Conservation (phyloP, 92 coral and sea anemone species). For the Bergia puertoricense region DNA sequence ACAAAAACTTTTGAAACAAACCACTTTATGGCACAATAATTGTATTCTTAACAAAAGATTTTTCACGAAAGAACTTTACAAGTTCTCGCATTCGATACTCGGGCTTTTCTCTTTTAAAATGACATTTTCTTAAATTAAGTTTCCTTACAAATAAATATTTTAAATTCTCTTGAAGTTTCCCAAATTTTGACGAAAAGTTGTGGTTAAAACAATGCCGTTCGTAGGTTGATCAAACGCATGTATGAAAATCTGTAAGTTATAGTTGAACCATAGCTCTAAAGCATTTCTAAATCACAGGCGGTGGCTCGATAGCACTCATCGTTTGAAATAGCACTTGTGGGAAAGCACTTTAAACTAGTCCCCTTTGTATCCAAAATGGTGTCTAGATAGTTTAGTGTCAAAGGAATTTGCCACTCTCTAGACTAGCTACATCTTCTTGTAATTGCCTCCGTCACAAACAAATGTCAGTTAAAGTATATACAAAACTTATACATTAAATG, state of each 20-base stretch:
- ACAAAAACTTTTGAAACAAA: constrained; percentile 46
- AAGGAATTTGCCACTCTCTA: constrained; percentile 29
- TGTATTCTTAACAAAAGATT: constrained; percentile 42
- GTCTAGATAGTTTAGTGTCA: constrained; percentile 28
- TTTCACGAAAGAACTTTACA: constrained; percentile 32
- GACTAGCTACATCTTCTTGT: not conserved
- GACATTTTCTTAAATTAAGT: constrained; percentile 28
- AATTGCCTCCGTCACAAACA: not conserved
- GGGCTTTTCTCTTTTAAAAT: constrained; percentile 28
- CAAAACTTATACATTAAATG: constrained; percentile 16
- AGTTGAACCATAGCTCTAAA: not conserved
- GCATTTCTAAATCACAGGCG: not conserved
- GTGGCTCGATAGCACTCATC: not conserved
- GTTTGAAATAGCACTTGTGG: constrained; percentile 11
- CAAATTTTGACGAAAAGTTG: constrained; percentile 22
- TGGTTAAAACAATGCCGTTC: not conserved
- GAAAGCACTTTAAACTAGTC: constrained; percentile 14
- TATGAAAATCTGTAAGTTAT: not conserved
- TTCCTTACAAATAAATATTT: constrained; percentile 43
- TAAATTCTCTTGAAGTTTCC: constrained; percentile 41
- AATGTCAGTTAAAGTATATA: constrained; percentile 22
- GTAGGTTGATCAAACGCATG: constrained; percentile 21
- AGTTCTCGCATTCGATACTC: constrained; percentile 20
- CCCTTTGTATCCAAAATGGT: constrained; percentile 18
- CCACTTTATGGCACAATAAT: constrained; percentile 40